A percentile compares a stretch with the other conserved stretches of the same genome.
Evolutionary conservation across 2,797 vertebrate genomes (phyloP).

Genomic region (Pteronotus mesoamericanus): DNA sequence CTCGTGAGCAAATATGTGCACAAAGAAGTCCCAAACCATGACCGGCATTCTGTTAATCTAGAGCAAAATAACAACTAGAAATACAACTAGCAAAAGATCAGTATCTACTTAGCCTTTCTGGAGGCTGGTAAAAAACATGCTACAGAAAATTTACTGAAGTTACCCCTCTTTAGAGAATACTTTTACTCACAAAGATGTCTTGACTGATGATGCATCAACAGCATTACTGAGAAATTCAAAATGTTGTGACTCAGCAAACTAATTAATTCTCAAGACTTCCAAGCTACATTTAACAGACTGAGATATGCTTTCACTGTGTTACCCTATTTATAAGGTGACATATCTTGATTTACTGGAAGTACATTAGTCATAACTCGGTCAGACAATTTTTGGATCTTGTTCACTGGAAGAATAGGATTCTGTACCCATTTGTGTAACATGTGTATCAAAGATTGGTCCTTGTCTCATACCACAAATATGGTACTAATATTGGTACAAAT

Average conservation of each 20-base stretch:
- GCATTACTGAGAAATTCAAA: conserved; percentile 25
- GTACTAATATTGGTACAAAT: background rate
- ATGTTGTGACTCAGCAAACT: conserved; percentile 41
- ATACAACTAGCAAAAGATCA: background rate
- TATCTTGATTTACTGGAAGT: conserved; percentile 15
- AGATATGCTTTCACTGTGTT: conserved; percentile 20
- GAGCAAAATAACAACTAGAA: conserved; percentile 30
- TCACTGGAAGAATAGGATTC: background rate
- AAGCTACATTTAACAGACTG: conserved; percentile 31
- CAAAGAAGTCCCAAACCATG: background rate
- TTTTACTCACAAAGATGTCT: conserved; percentile 8
- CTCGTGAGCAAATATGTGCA: background rate
- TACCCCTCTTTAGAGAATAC: background rate
- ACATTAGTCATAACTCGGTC: background rate
- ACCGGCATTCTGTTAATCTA: background rate
- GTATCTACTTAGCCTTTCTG: conserved; percentile 9
- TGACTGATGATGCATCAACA: background rate
- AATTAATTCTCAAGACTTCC: conserved; percentile 47
- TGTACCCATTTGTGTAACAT: background rate
- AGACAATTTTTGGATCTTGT: background rate
- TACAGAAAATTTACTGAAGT: conserved; percentile 3
- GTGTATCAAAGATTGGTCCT: background rate
- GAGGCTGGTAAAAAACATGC: background rate
- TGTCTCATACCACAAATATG: background rate
- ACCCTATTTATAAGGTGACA: background rate